Conservation (phyloP, 2,888 invertebrate genomes). For the Callyntrura guangdongensis region DNA sequence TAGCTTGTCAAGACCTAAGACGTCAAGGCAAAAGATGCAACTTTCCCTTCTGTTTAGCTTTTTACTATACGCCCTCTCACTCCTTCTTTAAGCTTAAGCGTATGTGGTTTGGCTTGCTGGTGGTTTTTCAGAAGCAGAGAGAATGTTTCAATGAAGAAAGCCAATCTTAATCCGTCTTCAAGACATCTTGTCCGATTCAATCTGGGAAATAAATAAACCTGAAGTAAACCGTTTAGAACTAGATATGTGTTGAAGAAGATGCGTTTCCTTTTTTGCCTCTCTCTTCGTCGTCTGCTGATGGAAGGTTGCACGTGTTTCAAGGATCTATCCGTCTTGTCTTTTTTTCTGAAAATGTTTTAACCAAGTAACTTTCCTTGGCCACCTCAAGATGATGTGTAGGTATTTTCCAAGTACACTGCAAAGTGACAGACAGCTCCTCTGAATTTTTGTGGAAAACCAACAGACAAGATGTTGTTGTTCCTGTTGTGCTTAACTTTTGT, state of each 20-base stretch:
- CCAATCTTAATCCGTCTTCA: slow-evolving; percentile 78
- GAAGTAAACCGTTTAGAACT: slow-evolving; percentile 75
- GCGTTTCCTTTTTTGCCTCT: not conserved
- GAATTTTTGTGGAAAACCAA: slow-evolving; percentile 71
- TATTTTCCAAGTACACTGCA: not conserved
- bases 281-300: not conserved
- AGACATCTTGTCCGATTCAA: slow-evolving; percentile 78
- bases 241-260: slow-evolving; percentile 20
- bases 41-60: slow-evolving; percentile 45
- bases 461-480: slow-evolving; percentile 19
- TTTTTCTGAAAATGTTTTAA: slow-evolving; percentile 1
- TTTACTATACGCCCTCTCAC: slow-evolving; percentile 1
- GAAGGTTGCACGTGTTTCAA: slow-evolving; percentile 66
- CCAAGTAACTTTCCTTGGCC: not conserved
- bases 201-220: slow-evolving; percentile 75
- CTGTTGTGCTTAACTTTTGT: slow-evolving; percentile 5
- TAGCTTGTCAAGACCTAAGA: not conserved
- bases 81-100: slow-evolving; percentile 1
- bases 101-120: not conserved
- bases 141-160: slow-evolving; percentile 59
- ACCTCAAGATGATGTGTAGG: not conserved
- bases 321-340: slow-evolving; percentile 63
- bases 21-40: slow-evolving; percentile 42
- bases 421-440: slow-evolving; percentile 47
- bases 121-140: not conserved